These are phyloP conservation scores for Xanthostigma xanthostigma DNA, from an alignment of 2,888 invertebrate genomes.

Conservation along the genomic window DNA sequence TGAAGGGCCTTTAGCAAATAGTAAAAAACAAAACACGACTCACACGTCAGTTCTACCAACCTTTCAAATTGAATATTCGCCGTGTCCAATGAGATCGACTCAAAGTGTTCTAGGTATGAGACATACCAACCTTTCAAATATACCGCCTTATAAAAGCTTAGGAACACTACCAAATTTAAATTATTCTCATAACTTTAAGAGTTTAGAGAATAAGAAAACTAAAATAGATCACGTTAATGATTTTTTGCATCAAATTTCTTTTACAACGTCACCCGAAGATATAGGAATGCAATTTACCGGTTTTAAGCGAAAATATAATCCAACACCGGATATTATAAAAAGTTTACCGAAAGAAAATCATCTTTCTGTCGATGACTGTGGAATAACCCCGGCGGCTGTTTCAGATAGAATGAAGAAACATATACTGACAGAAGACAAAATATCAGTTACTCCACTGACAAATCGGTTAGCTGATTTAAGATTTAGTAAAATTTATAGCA, in stretches of 20 bases:
- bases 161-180: slow-evolving; percentile 8
- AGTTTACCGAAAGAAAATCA: too few species aligned
- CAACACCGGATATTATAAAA: too few species aligned
- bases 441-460: slow-evolving; percentile 42
- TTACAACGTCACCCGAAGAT: slow-evolving; percentile 20
- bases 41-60: slow-evolving; percentile 33
- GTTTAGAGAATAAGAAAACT: slow-evolving; percentile 28
- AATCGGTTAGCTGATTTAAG: slow-evolving; percentile 40
- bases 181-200: slow-evolving; percentile 23
- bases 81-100: slow-evolving; percentile 25
- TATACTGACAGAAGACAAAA: background rate
- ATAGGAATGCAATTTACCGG: slow-evolving; percentile 14
- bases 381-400: too few species aligned
- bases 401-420: too few species aligned
- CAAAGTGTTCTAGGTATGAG: slow-evolving; percentile 15
- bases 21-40: slow-evolving; percentile 32
- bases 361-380: too few species aligned
- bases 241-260: slow-evolving; percentile 23
- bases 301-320: slow-evolving; percentile 10
- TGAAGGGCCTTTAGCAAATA: slow-evolving; percentile 8
- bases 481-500: slow-evolving; percentile 34
- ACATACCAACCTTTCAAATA: slow-evolving; percentile 8
- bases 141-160: slow-evolving; percentile 10
- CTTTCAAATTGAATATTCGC: slow-evolving; percentile 41
- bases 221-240: slow-evolving; percentile 24